Conservation (phyloP, 2,888 invertebrate genomes). For the Rhopalosiphum nymphaeae region DNA sequence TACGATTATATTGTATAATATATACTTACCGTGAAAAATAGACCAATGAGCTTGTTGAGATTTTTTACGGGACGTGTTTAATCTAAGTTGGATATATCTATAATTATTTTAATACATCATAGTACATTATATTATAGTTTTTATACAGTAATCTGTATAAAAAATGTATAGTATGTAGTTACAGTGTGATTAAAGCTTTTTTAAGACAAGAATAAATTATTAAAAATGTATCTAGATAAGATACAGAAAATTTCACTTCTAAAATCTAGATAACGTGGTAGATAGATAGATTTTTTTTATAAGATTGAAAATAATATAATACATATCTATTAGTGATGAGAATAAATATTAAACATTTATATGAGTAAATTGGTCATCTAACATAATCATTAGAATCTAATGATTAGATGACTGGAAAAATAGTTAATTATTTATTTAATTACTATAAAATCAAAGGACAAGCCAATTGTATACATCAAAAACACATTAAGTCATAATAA, state of each 20-base stretch:
- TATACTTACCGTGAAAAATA: not conserved
- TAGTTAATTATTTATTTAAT: not conserved
- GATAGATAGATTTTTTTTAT: not conserved
- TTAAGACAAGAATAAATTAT: too few species aligned
- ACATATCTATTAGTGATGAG: not conserved
- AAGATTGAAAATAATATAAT: not conserved
- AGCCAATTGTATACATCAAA: not conserved
- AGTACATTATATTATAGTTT: not conserved
- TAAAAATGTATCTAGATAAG: not conserved
- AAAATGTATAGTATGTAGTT: not conserved
- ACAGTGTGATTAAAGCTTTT: not conserved
- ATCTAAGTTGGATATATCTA: constrained; percentile 10
- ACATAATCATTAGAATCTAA: not conserved
- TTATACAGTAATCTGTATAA: not conserved
- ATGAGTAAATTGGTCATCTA: not conserved
- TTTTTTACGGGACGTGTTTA: not conserved
- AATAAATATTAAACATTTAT: not conserved
- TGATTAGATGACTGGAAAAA: not conserved
- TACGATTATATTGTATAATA: not conserved
- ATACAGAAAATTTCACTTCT: not conserved
- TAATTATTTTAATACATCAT: not conserved
- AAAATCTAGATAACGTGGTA: not conserved
- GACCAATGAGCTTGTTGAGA: not conserved
- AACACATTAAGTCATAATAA: too few species aligned
- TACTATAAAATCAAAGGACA: not conserved